These are phyloP conservation scores for Oikopleura dioica DNA, from an alignment of 23 tunicate species.

Conservation along the genomic window DNA sequence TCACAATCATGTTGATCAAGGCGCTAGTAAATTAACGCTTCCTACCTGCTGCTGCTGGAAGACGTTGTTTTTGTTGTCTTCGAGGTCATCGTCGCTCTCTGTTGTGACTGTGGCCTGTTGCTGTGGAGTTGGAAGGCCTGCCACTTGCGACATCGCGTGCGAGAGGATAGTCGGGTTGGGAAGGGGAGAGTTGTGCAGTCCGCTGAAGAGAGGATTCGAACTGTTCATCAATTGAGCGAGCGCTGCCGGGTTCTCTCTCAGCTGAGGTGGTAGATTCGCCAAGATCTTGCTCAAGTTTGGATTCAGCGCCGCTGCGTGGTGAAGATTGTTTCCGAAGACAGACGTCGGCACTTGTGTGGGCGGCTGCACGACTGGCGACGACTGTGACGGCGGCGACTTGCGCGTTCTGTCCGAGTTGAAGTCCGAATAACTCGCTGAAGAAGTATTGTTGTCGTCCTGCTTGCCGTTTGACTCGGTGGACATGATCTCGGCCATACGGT, in stretches of 20 bases:
- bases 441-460: too few species aligned
- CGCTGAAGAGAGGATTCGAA: neutral
- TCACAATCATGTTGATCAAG: neutral
- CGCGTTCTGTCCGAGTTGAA: too few species aligned
- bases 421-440: too few species aligned
- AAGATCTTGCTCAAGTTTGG: neutral
- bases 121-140: neutral
- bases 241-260: neutral
- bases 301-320: too few species aligned
- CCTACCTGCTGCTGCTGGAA: neutral
- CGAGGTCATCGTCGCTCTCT: neutral
- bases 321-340: too few species aligned
- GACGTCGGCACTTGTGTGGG: too few species aligned
- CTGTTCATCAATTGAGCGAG: constrained; percentile 5
- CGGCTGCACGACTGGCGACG: too few species aligned
- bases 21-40: neutral
- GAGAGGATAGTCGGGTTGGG: neutral
- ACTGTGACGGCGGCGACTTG: too few species aligned
- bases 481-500: constrained; percentile 11
- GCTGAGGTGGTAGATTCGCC: neutral
- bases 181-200: neutral
- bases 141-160: neutral
- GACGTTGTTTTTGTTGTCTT: neutral
- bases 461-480: too few species aligned
- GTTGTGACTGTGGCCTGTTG: neutral